Conservation (phyloP, 2,888 invertebrate genomes). For the Drosophila parthenogenetica region DNA sequence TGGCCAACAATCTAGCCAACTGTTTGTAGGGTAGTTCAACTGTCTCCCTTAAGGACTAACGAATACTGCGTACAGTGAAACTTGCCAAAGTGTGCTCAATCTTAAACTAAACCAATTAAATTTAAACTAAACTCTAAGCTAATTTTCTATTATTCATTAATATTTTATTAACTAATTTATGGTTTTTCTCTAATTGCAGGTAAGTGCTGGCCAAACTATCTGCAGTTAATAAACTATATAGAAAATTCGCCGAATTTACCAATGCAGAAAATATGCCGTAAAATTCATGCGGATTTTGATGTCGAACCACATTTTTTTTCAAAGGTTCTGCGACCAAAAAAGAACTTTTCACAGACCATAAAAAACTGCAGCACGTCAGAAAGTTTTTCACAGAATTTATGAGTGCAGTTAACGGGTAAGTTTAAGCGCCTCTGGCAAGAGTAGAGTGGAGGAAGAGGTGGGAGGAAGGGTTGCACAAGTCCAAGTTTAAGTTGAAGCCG, state of each 20-base stretch:
- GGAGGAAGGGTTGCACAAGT: slow-evolving; percentile 19
- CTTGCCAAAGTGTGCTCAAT: not conserved
- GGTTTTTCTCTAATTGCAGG: slow-evolving; percentile 53
- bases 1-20: slow-evolving; percentile 66
- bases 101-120: not conserved
- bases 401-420: slow-evolving; percentile 74
- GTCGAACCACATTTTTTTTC: slow-evolving; percentile 18
- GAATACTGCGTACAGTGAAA: slow-evolving; percentile 25
- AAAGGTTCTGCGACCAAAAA: slow-evolving; percentile 28
- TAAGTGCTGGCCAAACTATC: slow-evolving; percentile 48
- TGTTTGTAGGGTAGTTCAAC: slow-evolving; percentile 70
- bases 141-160: not conserved
- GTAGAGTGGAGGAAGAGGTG: not conserved
- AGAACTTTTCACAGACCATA: slow-evolving; percentile 58
- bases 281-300: slow-evolving; percentile 38
- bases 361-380: slow-evolving; percentile 72
- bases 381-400: slow-evolving; percentile 76
- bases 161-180: slow-evolving; percentile 18
- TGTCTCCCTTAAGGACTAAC: slow-evolving; percentile 34
- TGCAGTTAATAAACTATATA: slow-evolving; percentile 31
- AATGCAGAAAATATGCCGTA: slow-evolving; percentile 7
- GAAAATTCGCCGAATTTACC: slow-evolving; percentile 19
- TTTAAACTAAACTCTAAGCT: not conserved
- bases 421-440: slow-evolving; percentile 50
- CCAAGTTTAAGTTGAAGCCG: slow-evolving; percentile 28